Percentiles rank a stretch among this genome's conserved stretches.
These are phyloP conservation scores for Drosophila yakuba DNA, from an alignment of 1,140 invertebrate genomes.

Conservation along the genomic window DNA sequence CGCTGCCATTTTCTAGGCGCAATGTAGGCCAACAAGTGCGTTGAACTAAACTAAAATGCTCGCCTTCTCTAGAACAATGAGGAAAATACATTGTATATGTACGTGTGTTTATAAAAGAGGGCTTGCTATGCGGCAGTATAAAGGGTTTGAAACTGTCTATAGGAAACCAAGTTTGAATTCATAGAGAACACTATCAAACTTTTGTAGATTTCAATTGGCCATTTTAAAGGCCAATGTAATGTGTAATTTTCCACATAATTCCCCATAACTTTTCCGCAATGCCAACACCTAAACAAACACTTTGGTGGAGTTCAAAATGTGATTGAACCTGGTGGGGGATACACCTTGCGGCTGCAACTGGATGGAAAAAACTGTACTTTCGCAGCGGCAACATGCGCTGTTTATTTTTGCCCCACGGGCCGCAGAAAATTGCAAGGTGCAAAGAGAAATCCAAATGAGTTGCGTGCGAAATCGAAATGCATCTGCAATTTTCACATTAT, in stretches of 20 bases:
- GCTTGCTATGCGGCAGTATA: neutral
- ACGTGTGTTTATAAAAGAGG: neutral
- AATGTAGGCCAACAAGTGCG: conserved; percentile 82
- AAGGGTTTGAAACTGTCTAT: neutral
- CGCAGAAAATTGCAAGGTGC: conserved; percentile 48
- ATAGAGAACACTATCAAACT: no score
- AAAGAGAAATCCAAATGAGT: conserved; percentile 59
- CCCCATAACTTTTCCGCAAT: conserved; percentile 4
- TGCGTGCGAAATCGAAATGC: conserved; percentile 58
- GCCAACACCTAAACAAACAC: conserved; percentile 20
- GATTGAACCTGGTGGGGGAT: conserved; percentile 64
- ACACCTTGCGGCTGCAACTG: conserved; percentile 28
- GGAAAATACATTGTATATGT: conserved; percentile 1
- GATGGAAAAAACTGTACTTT: conserved; percentile 35
- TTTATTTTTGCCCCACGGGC: conserved; percentile 47
- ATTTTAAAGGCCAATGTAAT: neutral
- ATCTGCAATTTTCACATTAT: conserved; percentile 31
- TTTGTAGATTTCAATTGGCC: neutral
- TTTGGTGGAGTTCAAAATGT: conserved; percentile 66
- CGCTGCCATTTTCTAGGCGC: conserved; percentile 35
- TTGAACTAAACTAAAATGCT: conserved; percentile 68
- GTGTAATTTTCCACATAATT: neutral
- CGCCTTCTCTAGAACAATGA: conserved; percentile 2
- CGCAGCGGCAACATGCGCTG: conserved; percentile 27
- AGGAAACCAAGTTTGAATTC: neutral